phyloP scores from a whole-genome alignment of 2,888 invertebrate genomes.

The Diaperis boleti region DNA sequence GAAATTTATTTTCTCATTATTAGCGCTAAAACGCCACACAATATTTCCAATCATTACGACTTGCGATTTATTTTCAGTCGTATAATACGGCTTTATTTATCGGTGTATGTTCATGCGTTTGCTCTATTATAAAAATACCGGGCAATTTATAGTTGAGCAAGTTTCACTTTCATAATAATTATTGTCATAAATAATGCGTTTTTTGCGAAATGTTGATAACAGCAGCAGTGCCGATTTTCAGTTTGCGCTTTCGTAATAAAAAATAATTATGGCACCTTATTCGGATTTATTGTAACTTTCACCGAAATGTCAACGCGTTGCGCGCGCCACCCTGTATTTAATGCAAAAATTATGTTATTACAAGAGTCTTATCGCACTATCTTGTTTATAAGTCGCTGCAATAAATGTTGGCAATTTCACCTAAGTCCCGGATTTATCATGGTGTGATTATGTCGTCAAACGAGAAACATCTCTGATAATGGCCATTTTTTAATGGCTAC shows the following conservation, averaged over 20 bases:
- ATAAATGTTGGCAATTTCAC: slow-evolving; percentile 20
- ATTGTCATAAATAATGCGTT: slow-evolving; percentile 45
- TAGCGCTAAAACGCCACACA: slow-evolving; percentile 37
- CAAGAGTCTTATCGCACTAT: slow-evolving; percentile 22
- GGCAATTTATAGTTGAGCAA: slow-evolving; percentile 45
- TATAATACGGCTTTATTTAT: slow-evolving; percentile 38
- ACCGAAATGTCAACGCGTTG: slow-evolving; percentile 39
- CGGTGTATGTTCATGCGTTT: slow-evolving; percentile 20
- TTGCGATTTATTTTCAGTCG: slow-evolving; percentile 37
- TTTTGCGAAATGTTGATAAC: slow-evolving; percentile 39
- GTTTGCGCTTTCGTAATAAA: slow-evolving; percentile 35
- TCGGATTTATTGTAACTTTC: slow-evolving; percentile 40
- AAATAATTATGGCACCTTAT: slow-evolving; percentile 39
- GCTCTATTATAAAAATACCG: slow-evolving; percentile 40
- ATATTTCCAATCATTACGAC: slow-evolving; percentile 38
- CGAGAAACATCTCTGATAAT: slow-evolving; percentile 34
- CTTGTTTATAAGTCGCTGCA: slow-evolving; percentile 23
- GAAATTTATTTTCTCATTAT: slow-evolving; percentile 40
- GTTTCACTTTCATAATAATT: slow-evolving; percentile 50
- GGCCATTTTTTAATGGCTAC: slow-evolving; percentile 30
- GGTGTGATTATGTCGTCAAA: slow-evolving; percentile 41
- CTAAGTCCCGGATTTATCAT: slow-evolving; percentile 28
- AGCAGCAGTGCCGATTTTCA: slow-evolving; percentile 36
- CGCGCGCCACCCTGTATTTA: slow-evolving; percentile 30
- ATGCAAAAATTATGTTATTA: slow-evolving; percentile 37